A percentile compares a stretch with the other conserved stretches of the same genome.
These are phyloP conservation scores for Gnathonemus longibarbis DNA, from an alignment of 2,113 vertebrate species.

Conservation along the genomic window DNA sequence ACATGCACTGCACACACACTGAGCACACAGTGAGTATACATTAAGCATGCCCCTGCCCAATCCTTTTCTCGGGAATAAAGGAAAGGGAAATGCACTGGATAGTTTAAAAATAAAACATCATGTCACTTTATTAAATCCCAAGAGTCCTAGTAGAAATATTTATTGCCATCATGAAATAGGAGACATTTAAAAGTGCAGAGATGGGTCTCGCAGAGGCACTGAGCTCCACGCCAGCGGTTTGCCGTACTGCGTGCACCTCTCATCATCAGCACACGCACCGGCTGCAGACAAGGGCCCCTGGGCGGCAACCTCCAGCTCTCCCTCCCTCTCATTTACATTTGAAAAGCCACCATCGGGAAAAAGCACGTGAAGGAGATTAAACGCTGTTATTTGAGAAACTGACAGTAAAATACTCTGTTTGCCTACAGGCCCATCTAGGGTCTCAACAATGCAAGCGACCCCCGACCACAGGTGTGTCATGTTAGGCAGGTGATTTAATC, in stretches of 20 bases:
- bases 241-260: neutral
- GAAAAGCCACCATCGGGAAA: neutral
- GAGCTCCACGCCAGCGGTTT: neutral
- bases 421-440: neutral
- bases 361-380: neutral
- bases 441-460: neutral
- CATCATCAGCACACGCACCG: neutral
- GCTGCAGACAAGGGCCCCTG: neutral
- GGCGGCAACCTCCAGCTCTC: neutral
- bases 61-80: neutral
- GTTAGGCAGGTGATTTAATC: conserved; percentile 10
- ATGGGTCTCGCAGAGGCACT: neutral
- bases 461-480: neutral
- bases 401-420: neutral
- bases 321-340: neutral
- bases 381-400: neutral
- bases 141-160: neutral
- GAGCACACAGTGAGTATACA: neutral
- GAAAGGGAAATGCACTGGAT: neutral
- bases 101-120: neutral
- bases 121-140: neutral
- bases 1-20: neutral
- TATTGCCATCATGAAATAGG: neutral
- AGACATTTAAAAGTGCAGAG: neutral
- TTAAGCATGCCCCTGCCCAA: neutral